Conservation (phyloP, 2,113 vertebrate genomes). For the Nycticorax nycticorax region DNA sequence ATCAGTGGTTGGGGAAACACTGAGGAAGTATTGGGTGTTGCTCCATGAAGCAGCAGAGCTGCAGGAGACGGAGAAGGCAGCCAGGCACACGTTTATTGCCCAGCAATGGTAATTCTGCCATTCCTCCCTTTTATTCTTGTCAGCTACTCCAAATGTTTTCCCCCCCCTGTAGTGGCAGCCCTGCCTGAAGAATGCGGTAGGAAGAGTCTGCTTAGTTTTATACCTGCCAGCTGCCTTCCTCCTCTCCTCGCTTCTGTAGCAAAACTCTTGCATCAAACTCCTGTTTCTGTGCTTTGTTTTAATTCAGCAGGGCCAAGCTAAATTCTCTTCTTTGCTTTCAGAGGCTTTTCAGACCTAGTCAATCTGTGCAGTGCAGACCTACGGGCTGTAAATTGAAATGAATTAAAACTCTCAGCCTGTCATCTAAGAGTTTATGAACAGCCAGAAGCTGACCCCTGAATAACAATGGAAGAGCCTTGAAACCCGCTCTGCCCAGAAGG, state of each 20-base stretch:
- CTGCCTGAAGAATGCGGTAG: not conserved
- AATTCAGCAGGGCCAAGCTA: not conserved
- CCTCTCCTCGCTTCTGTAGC: not conserved
- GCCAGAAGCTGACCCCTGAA: not conserved
- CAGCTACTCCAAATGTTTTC: not conserved
- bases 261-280: not conserved
- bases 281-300: not conserved
- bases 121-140: not conserved
- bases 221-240: not conserved
- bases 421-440: not conserved
- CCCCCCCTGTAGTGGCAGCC: not conserved
- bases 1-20: not conserved
- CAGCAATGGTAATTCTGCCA: not conserved
- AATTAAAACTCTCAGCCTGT: not conserved
- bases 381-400: not conserved
- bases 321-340: not conserved
- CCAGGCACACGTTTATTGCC: not conserved
- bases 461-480: not conserved
- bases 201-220: not conserved
- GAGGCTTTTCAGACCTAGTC: not conserved
- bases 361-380: not conserved
- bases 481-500: not conserved
- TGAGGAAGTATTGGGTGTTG: not conserved
- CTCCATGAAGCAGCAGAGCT: not conserved
- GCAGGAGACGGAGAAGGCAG: not conserved